Conservation (phyloP, 1,140 invertebrate species). For the Solenopsis invicta region DNA sequence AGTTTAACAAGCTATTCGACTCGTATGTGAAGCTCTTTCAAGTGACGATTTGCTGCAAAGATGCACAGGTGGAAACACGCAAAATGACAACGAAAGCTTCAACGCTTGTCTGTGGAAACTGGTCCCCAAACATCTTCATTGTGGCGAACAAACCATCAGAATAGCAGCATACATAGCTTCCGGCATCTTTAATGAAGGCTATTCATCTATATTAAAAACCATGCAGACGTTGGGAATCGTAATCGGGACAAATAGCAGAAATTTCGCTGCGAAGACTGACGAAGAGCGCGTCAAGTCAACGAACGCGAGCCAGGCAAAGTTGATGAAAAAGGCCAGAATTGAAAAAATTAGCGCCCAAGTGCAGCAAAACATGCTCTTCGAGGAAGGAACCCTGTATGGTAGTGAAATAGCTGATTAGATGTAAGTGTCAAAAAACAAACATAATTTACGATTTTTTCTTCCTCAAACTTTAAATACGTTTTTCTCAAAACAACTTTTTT, state of each 20-base stretch:
- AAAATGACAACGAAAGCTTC: neutral
- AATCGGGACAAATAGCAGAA: neutral
- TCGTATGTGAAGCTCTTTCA: too few species aligned
- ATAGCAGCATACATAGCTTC: neutral
- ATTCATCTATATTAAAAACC: neutral
- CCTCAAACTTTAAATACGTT: too few species aligned
- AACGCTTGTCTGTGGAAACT: neutral
- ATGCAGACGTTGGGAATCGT: neutral
- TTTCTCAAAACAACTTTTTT: too few species aligned
- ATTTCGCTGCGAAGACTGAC: neutral
- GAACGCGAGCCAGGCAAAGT: neutral
- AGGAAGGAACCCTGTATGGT: too few species aligned
- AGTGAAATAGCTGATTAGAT: too few species aligned
- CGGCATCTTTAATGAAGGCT: neutral
- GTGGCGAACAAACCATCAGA: neutral
- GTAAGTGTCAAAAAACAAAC: too few species aligned
- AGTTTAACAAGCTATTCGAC: neutral
- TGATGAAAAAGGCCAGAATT: neutral
- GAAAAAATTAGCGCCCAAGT: neutral
- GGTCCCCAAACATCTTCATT: neutral
- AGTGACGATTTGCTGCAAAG: too few species aligned
- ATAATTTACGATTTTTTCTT: too few species aligned
- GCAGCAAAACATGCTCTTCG: neutral
- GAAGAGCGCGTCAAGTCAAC: neutral
- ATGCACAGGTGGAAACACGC: too few species aligned